These are phyloP conservation scores for Acomys russatus DNA, from an alignment of 2,797 vertebrate species.

Conservation along the genomic window DNA sequence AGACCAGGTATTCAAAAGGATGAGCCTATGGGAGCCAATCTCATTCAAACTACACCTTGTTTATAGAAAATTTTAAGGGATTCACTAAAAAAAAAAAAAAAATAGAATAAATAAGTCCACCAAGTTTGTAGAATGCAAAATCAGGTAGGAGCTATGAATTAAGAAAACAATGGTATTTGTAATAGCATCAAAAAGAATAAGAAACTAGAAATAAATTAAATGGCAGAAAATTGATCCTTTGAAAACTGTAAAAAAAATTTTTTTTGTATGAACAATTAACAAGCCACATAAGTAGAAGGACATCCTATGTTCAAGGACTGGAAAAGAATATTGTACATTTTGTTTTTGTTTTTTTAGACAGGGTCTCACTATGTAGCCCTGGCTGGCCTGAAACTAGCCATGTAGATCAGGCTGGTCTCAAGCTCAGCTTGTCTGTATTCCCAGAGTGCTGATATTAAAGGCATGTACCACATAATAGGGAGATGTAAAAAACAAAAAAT, in stretches of 20 bases:
- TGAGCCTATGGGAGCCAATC: neutral
- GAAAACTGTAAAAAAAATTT: neutral
- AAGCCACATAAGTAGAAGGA: neutral
- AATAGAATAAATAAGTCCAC: neutral
- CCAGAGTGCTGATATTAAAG: too few species aligned
- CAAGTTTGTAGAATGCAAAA: neutral
- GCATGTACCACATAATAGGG: neutral
- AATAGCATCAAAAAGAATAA: conserved; percentile 32
- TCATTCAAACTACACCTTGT: neutral
- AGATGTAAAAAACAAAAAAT: neutral
- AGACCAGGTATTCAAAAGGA: neutral
- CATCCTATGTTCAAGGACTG: neutral
- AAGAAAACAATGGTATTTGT: neutral
- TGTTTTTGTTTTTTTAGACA: neutral
- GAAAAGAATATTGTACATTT: neutral
- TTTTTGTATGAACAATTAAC: conserved; percentile 20
- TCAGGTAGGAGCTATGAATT: neutral
- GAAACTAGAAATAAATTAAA: neutral
- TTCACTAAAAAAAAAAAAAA: neutral
- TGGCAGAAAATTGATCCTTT: neutral
- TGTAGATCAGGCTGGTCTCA: neutral
- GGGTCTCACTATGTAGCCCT: neutral
- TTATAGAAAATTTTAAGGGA: neutral
- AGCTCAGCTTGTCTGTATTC: neutral
- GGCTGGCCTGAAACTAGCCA: neutral